Base-by-base conservation (phyloP, 2,113 vertebrate genomes). In the Ivindomyrus marchei region DNA sequence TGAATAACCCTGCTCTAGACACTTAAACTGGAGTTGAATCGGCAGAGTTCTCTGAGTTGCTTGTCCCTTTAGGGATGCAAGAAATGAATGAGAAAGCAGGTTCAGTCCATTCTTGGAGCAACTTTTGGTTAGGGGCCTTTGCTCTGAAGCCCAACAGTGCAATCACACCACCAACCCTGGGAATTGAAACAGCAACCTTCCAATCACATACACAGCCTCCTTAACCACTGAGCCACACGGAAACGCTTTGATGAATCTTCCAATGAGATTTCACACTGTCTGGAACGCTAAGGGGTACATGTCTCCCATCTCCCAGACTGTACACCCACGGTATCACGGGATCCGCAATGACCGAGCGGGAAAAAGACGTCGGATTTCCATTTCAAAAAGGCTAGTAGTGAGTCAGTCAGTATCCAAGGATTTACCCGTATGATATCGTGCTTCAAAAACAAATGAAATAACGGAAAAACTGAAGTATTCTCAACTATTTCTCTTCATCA, bases 381-480 rank as follows among this genome's bases (percentile, higher is more conserved):
- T 53, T 87, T 36, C 85, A 53, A n/a, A 85, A 53, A 52, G 46
- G 31, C n/a, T 39, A 15, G 50, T 15, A 17, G 85, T 87, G 85
- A 87, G 49, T 87, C 85, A 87, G 85, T 53, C 50, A 39, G 85
- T 53, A 53, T 53, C 85, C 49, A 87, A 39, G 36, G 85, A 53
- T 39, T 52, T 87, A 27, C 15, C 17, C 46, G 31, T 53, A 17
- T 31, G 47, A n/a, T 87, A 31, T 39, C 11, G 19, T 39, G 47
- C 15, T 53, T 53, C 49, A 87, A 53, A 53, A 49, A 53, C 74
- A 80, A 17, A 42, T 80, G 36, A 39, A 87, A 53, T 19, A 21
- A 53, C 13, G 85, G 85, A 87, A 87, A 53, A 56, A 15, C 50
- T 87, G 31, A 53, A 87, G 27, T 53, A 52, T 31, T 86, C 85